A percentile compares a stretch with the other conserved stretches of the same genome.
phyloP scores from a whole-genome alignment of 37 sponge, comb jelly and placozoan species.

The Axinella damicornis region DNA sequence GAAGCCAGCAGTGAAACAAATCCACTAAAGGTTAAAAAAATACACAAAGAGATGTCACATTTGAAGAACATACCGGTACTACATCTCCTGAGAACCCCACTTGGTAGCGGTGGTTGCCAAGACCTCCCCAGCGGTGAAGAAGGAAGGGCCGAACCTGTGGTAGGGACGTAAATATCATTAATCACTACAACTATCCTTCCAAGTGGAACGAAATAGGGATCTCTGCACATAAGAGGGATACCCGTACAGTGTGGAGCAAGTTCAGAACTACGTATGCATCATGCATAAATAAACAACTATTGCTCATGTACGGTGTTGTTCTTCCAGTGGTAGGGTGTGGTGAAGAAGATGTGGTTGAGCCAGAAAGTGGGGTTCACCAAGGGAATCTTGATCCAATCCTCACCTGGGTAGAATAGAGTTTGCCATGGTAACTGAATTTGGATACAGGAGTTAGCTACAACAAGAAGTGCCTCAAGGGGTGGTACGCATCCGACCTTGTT shows the following conservation, averaged over 20 bases:
- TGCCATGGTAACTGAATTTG: too few relatives aligned
- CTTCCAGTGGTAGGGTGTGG: conserved; percentile 76
- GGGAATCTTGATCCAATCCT: conserved; percentile 68
- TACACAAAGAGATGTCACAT: too few relatives aligned
- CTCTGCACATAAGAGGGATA: too few relatives aligned
- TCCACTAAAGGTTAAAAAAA: too few relatives aligned
- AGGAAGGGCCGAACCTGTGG: conserved; percentile 49
- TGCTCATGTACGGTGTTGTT: neutral
- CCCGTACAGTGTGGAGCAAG: too few relatives aligned
- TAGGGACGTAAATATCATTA: too few relatives aligned
- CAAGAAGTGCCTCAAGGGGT: neutral
- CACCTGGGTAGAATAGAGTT: conserved; percentile 17
- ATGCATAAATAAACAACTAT: too few relatives aligned
- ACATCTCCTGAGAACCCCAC: conserved; percentile 87
- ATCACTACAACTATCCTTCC: too few relatives aligned
- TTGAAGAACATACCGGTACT: conserved; percentile 27
- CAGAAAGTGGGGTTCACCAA: conserved; percentile 83
- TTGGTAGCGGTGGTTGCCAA: conserved; percentile 86
- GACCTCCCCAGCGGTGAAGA: conserved; percentile 81
- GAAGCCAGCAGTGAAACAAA: too few relatives aligned
- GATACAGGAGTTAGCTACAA: too few relatives aligned
- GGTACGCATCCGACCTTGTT: conserved; percentile 72
- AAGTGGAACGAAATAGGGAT: too few relatives aligned
- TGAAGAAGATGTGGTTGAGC: conserved; percentile 82
- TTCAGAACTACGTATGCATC: too few relatives aligned